Evolutionary conservation across 2,113 vertebrate genomes (phyloP).

Genomic region (Tylochromis polylepis): DNA sequence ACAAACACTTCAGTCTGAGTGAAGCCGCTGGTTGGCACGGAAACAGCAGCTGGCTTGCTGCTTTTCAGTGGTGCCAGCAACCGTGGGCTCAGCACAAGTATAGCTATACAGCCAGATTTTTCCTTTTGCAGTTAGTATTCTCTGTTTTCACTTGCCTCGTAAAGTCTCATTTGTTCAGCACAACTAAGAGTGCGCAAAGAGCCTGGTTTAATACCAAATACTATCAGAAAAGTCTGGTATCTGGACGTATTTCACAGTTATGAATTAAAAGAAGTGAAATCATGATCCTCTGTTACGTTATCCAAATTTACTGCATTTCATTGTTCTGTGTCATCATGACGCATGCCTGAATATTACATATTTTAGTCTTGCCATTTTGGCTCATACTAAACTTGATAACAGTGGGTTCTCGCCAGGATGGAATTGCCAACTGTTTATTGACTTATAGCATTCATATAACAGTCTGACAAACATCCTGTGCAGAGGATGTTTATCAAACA

Average conservation of each 20-base stretch:
- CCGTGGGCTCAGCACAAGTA: neutral
- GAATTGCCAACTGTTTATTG: neutral
- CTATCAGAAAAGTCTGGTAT: neutral
- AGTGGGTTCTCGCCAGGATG: neutral
- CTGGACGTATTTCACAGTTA: neutral
- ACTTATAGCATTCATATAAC: neutral
- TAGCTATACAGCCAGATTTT: neutral
- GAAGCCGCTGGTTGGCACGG: conserved; percentile 68
- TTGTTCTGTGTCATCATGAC: neutral
- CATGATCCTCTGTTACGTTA: neutral
- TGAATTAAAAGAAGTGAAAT: neutral
- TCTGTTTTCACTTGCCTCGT: neutral
- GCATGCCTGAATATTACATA: neutral
- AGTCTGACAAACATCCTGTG: neutral
- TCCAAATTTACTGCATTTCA: neutral
- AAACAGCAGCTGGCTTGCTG: conserved; percentile 35
- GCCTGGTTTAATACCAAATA: fast-evolving
- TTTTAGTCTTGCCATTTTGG: neutral
- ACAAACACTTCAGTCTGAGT: neutral
- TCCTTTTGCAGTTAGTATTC: neutral
- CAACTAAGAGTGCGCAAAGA: neutral
- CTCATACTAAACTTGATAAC: neutral
- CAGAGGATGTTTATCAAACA: neutral
- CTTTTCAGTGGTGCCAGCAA: neutral
- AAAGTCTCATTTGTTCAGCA: neutral